Evolutionary conservation across 2,888 invertebrate genomes (phyloP).

Genomic region (Syrphus vitripennis): DNA sequence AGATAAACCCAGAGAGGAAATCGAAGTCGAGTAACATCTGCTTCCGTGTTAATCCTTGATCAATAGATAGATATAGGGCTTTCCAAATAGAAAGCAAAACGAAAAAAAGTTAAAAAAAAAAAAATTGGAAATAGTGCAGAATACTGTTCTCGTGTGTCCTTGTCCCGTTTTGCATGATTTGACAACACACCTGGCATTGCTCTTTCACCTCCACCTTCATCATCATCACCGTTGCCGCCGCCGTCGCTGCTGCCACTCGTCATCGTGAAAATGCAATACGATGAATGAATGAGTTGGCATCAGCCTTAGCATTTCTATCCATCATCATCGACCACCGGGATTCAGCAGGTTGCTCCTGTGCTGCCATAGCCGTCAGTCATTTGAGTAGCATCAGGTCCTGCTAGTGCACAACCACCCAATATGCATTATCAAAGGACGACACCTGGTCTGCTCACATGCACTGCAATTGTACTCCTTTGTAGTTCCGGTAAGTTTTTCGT

Average conservation of each 20-base stretch:
- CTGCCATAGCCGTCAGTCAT: constrained; percentile 60
- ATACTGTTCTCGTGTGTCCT: constrained; percentile 69
- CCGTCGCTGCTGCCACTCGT: background rate
- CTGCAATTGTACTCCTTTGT: constrained; percentile 81
- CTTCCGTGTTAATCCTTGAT: constrained; percentile 68
- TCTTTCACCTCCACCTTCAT: background rate
- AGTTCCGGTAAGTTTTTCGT: constrained; percentile 79
- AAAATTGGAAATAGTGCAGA: constrained; percentile 62
- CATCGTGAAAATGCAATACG: constrained; percentile 41
- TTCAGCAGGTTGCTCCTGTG: constrained; percentile 27
- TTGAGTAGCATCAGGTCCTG: constrained; percentile 62
- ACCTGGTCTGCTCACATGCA: constrained; percentile 80
- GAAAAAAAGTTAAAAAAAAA: constrained; percentile 10
- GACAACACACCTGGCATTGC: constrained; percentile 68
- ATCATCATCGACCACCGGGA: constrained; percentile 41
- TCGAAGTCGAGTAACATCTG: constrained; percentile 70
- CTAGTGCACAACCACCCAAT: constrained; percentile 42
- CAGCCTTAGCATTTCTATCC: constrained; percentile 44
- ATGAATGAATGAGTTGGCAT: constrained; percentile 64
- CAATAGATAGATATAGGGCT: constrained; percentile 52
- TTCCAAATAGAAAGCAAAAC: constrained; percentile 14
- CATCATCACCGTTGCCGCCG: background rate
- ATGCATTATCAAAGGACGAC: constrained; percentile 73
- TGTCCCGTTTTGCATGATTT: constrained; percentile 69
- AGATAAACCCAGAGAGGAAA: constrained; percentile 65